Evolutionary conservation across 2,888 invertebrate species (phyloP).

Genomic region (Erannis defoliaria): DNA sequence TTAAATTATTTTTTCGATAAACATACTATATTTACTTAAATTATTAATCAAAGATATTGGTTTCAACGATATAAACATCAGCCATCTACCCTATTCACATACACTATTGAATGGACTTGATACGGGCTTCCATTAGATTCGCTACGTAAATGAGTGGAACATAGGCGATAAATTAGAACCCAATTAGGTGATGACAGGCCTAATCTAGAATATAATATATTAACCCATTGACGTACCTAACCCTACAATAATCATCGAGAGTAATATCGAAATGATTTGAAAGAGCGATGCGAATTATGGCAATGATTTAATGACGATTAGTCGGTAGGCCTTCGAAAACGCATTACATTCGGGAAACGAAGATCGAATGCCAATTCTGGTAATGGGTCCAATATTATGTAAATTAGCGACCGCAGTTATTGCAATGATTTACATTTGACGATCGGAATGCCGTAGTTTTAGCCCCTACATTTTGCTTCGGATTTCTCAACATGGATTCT

Average conservation of each 20-base stretch:
- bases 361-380: constrained; percentile 12
- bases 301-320: constrained; percentile 12
- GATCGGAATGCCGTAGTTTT: background rate
- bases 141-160: background rate
- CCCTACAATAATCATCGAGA: constrained; percentile 6
- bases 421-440: constrained; percentile 1
- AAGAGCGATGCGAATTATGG: constrained; percentile 6
- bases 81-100: too few species aligned
- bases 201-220: constrained; percentile 3
- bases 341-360: constrained; percentile 16
- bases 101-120: too few species aligned
- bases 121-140: too few species aligned
- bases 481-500: too few species aligned
- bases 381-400: constrained; percentile 4
- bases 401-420: background rate
- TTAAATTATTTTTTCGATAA: too few species aligned
- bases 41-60: too few species aligned
- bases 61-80: too few species aligned
- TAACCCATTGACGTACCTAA: constrained; percentile 1
- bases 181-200: background rate
- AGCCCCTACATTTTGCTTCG: background rate
- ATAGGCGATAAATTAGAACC: background rate
- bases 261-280: constrained; percentile 6
- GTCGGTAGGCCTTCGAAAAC: constrained; percentile 4
- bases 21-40: too few species aligned